A percentile compares a stretch with the other conserved stretches of the same genome.
phyloP scores from a whole-genome alignment of 2,888 invertebrate species.

The Dryomyza anilis region DNA sequence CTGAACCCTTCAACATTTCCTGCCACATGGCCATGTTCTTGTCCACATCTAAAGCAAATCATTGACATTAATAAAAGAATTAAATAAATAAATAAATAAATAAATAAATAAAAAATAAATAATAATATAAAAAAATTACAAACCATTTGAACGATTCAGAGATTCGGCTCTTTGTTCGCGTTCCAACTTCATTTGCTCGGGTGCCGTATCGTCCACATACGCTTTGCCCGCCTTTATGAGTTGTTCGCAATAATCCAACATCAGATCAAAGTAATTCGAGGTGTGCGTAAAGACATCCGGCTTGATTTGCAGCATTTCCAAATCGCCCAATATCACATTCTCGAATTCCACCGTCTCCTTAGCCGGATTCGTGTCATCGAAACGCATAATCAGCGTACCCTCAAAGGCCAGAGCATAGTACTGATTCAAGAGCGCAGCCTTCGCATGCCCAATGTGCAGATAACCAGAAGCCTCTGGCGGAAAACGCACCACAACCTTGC shows the following conservation, averaged over 20 bases:
- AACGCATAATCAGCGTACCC: constrained; percentile 95
- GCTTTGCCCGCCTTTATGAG: constrained; percentile 88
- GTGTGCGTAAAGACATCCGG: constrained; percentile 94
- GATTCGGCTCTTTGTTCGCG: constrained; percentile 89
- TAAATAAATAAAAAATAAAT: neutral
- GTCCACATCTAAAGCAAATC: constrained; percentile 75
- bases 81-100: constrained; percentile 13
- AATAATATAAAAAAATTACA: constrained; percentile 48
- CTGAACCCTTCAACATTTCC: constrained; percentile 89
- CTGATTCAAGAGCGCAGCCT: constrained; percentile 97
- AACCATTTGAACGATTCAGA: constrained; percentile 82
- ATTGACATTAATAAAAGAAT: too few relatives aligned
- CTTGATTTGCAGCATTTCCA: constrained; percentile 87
- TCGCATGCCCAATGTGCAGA: constrained; percentile 98
- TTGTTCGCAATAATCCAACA: constrained; percentile 86
- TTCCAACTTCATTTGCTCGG: constrained; percentile 93
- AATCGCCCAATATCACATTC: constrained; percentile 93
- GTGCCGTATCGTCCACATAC: constrained; percentile 95
- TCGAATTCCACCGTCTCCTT: constrained; percentile 98
- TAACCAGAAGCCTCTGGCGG: constrained; percentile 99
- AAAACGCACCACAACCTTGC: constrained; percentile 96
- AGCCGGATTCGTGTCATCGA: constrained; percentile 99
- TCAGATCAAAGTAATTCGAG: constrained; percentile 94
- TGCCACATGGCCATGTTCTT: constrained; percentile 89
- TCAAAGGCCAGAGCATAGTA: constrained; percentile 93